Evolutionary conservation across 2,113 vertebrate species (phyloP).

Genomic region (Eira barbara): DNA sequence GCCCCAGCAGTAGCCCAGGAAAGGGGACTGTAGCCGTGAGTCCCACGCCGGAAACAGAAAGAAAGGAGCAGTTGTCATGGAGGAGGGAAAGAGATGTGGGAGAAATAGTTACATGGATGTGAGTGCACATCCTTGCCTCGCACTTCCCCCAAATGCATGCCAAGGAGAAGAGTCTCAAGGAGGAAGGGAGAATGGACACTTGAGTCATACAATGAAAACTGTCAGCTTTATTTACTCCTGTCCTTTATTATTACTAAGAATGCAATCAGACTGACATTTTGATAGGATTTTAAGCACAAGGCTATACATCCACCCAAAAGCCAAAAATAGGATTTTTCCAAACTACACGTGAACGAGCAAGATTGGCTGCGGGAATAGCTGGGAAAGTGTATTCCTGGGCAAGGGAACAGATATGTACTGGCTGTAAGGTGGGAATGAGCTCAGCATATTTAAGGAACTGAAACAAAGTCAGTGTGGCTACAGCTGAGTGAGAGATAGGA

Average conservation of each 20-base stretch:
- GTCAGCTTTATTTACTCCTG: neutral
- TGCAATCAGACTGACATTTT: neutral
- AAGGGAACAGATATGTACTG: neutral
- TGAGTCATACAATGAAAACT: neutral
- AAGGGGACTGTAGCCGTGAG: neutral
- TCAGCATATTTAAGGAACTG: neutral
- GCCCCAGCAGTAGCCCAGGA: neutral
- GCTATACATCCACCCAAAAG: neutral
- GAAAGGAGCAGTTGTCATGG: neutral
- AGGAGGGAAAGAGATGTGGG: neutral
- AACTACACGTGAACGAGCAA: neutral
- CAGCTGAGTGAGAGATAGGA: neutral
- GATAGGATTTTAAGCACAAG: neutral
- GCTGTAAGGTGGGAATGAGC: neutral
- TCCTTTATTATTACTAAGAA: constrained; percentile 8
- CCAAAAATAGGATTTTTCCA: neutral
- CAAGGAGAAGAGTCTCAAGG: neutral
- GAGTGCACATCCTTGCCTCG: neutral
- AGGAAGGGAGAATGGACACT: neutral
- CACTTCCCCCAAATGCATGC: neutral
- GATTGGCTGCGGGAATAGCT: neutral
- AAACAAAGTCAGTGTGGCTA: neutral
- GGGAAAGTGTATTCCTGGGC: neutral
- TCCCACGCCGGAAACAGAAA: neutral
- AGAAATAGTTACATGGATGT: neutral